Conservation (phyloP, 2,113 vertebrate species). For the Emydocephalus ijimae region DNA sequence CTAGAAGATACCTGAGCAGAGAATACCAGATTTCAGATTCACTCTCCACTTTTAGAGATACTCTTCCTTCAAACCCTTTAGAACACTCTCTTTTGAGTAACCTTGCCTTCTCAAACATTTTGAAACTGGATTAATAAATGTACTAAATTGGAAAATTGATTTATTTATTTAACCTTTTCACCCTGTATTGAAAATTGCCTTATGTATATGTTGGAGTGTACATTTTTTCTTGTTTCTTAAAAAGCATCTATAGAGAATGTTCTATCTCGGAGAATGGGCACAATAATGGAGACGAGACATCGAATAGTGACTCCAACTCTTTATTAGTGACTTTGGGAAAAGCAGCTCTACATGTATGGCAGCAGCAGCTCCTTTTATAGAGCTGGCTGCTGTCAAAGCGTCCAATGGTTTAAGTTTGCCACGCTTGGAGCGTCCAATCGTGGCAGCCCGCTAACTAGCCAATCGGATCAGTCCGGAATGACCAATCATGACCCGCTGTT, state of each 20-base stretch:
- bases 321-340: too few species aligned
- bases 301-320: too few species aligned
- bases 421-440: too few species aligned
- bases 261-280: too few species aligned
- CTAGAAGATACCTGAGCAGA: neutral
- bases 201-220: neutral
- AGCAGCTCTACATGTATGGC: too few species aligned
- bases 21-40: neutral
- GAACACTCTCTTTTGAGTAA: neutral
- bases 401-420: too few species aligned
- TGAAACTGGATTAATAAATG: neutral
- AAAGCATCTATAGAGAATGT: neutral
- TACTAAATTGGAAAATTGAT: neutral
- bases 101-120: neutral
- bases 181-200: neutral
- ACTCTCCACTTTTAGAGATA: neutral
- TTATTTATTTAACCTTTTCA: neutral
- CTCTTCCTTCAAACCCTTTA: neutral
- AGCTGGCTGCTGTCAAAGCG: too few species aligned
- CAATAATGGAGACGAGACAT: too few species aligned
- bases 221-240: neutral
- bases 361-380: too few species aligned
- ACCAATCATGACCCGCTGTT: too few species aligned
- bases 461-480: too few species aligned
- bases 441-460: too few species aligned